phyloP scores from a whole-genome alignment of 2,888 invertebrate genomes.

The Creontiades dilutus region DNA sequence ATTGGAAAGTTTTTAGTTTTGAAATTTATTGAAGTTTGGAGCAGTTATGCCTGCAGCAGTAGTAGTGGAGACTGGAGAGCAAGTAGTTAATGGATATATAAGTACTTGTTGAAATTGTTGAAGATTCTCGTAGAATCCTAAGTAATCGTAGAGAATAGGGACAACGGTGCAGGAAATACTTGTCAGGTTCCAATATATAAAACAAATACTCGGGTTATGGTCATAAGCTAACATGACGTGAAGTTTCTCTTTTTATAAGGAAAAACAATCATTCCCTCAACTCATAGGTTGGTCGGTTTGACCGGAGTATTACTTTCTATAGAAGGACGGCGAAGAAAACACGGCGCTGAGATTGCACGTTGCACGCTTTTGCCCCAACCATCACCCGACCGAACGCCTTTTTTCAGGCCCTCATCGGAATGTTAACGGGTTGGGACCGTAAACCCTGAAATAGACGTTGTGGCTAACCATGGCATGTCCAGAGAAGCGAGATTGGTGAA shows the following conservation, averaged over 20 bases:
- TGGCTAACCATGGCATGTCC: slow-evolving; percentile 51
- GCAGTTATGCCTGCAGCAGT: too few relatives aligned
- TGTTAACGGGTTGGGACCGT: slow-evolving; percentile 65
- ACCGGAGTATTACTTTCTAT: background rate
- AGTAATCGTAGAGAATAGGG: too few relatives aligned
- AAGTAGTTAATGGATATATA: too few relatives aligned
- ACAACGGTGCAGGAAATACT: too few relatives aligned
- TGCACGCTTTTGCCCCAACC: slow-evolving; percentile 28
- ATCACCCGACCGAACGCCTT: background rate
- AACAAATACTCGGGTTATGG: too few relatives aligned
- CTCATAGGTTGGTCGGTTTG: background rate
- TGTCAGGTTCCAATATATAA: too few relatives aligned
- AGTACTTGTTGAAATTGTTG: too few relatives aligned
- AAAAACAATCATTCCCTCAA: background rate
- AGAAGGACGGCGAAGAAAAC: slow-evolving; percentile 16
- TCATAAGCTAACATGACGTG: background rate
- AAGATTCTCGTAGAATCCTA: too few relatives aligned
- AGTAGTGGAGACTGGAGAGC: too few relatives aligned
- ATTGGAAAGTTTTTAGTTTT: too few relatives aligned
- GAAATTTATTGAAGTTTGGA: too few relatives aligned
- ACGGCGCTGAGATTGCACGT: slow-evolving; percentile 8
- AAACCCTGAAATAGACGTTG: slow-evolving; percentile 60
- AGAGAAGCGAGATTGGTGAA: background rate
- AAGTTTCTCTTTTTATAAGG: background rate
- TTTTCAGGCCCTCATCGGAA: slow-evolving; percentile 35